Evolutionary conservation across 2,797 vertebrate genomes (phyloP).

Genomic region (Vultur gryphus): DNA sequence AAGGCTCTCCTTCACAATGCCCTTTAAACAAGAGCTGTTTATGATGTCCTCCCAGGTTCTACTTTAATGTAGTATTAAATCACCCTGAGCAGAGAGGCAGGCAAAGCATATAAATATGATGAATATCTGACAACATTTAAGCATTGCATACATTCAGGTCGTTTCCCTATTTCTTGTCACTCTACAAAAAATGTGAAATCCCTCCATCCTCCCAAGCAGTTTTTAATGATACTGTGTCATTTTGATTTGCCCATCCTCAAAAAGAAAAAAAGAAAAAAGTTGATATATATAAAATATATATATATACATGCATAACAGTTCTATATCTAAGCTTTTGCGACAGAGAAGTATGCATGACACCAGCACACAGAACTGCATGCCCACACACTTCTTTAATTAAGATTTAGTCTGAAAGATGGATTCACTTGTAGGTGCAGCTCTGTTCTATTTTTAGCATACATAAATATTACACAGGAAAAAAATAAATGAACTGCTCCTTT

Average conservation of each 20-base stretch:
- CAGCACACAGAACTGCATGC: background rate
- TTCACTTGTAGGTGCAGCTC: background rate
- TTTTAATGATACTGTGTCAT: slow-evolving; percentile 14
- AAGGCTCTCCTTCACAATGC: slow-evolving; percentile 84
- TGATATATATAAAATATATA: background rate
- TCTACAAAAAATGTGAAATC: slow-evolving; percentile 30
- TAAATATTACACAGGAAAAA: slow-evolving; percentile 13
- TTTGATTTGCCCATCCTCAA: background rate
- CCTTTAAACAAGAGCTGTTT: slow-evolving; percentile 85
- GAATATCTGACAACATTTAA: slow-evolving; percentile 72
- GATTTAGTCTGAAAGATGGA: slow-evolving; percentile 31
- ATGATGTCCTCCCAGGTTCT: slow-evolving; percentile 79
- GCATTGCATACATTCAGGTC: slow-evolving; percentile 65
- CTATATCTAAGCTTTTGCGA: background rate
- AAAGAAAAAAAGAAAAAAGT: background rate
- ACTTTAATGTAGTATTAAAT: slow-evolving; percentile 82
- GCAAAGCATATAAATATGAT: slow-evolving; percentile 76
- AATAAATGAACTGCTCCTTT: background rate
- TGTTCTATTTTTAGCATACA: slow-evolving; percentile 31
- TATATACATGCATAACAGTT: background rate
- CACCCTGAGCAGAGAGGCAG: slow-evolving; percentile 65
- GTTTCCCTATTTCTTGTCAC: slow-evolving; percentile 67
- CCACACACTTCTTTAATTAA: slow-evolving; percentile 53
- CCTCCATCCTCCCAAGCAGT: background rate
- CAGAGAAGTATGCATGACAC: background rate